Base-by-base conservation (phyloP, 2,888 invertebrate genomes). In the Siphonodentalium dalli region DNA sequence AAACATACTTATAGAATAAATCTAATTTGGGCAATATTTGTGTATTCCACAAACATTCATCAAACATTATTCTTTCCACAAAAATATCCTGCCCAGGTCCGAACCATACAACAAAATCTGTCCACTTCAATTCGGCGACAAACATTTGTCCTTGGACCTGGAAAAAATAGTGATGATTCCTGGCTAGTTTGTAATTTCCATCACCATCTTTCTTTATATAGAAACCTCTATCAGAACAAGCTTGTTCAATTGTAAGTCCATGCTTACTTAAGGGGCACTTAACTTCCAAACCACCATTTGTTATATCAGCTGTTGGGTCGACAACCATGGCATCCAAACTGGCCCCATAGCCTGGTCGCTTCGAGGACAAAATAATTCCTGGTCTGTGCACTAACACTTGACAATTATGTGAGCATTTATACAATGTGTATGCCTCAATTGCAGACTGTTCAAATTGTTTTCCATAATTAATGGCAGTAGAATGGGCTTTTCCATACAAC, bases 1-100 rank as follows among this genome's bases (percentile, higher is more conserved):
- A 38, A 8, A 27, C 48, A 31, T 34, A 40, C 29, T 39, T 39
- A 34, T 40, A 40, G 20, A 48, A 48, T n/a, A 40, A 15, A 20
- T 40, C 40, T 2, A 48, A 18, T 2, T n/a, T 8, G 15, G 40
- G 48, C 11, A 48, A 33, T 11, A 8, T 33, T 9, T 31, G 6
- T n/a, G 11, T 13, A 20, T n/a, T 27, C 49, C 42, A 49, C 3
- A n/a, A 34, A 28, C 27, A 13, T 13, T 38, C 23, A 27, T 47
- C 31, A 40, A 47, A 47, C 3, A 13, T 9, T 3, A 47, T 29
- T 1, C 39, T n/a, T 31, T 46, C 37, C 15, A 24, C 28, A 20
- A 48, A 48, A 3, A 39, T 39, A 5, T 38, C 31, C 6, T 29
- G 15, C n/a, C n/a, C n/a, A n/a, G n/a, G n/a, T n/a, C n/a, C n/a